Evolutionary conservation across 2,113 vertebrate species (phyloP).

Genomic region (Crotophaga sulcirostris): DNA sequence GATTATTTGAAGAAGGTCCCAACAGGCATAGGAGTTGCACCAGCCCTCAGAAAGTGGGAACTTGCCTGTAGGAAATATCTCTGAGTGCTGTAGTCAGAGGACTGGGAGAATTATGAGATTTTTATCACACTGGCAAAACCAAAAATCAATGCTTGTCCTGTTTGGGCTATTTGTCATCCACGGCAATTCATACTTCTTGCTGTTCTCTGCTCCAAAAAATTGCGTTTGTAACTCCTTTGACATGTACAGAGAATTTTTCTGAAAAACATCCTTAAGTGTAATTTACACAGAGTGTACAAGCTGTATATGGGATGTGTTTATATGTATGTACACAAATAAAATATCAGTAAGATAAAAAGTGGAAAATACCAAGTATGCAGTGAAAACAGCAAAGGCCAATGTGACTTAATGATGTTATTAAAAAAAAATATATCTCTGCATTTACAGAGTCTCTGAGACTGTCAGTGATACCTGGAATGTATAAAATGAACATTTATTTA

Average conservation of each 20-base stretch:
- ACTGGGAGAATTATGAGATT: not conserved
- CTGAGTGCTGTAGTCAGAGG: not conserved
- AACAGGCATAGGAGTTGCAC: not conserved
- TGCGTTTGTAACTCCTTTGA: not conserved
- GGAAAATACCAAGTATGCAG: not conserved
- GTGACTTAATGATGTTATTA: not conserved
- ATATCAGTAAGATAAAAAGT: not conserved
- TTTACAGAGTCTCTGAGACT: not conserved
- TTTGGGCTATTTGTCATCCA: not conserved
- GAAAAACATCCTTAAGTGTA: not conserved
- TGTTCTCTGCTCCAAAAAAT: not conserved
- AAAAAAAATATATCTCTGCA: not conserved
- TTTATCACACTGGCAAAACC: not conserved
- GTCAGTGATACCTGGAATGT: not conserved
- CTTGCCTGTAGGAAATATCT: not conserved
- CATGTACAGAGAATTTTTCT: not conserved
- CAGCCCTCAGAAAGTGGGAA: not conserved
- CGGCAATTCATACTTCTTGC: not conserved
- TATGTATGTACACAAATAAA: not conserved
- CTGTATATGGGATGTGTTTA: not conserved
- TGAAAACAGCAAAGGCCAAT: not conserved
- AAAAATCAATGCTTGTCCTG: not conserved
- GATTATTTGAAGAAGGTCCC: not conserved
- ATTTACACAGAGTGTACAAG: not conserved
- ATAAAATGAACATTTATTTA: not conserved